Percentiles rank a stretch among this genome's conserved stretches.
Evolutionary conservation across 2,113 vertebrate genomes (phyloP).

Genomic region (Gadus macrocephalus): DNA sequence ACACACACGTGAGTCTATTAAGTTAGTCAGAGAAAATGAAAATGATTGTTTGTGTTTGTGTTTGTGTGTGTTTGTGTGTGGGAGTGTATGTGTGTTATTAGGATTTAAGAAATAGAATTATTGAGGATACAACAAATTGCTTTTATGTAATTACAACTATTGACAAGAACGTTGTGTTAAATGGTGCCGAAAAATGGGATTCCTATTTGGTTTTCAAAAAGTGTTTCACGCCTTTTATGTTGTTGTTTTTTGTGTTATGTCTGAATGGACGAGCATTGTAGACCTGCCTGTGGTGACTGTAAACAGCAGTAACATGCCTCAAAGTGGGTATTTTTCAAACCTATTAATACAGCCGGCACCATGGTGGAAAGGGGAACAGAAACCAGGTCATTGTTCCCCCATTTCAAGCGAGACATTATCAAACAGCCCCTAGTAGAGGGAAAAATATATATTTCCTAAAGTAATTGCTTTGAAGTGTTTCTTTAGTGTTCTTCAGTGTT

Average conservation of each 20-base stretch:
- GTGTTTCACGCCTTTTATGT: too few relatives aligned
- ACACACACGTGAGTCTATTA: not conserved
- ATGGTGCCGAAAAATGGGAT: too few relatives aligned
- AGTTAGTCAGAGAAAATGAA: not conserved
- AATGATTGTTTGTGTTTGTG: not conserved
- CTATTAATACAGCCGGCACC: too few relatives aligned
- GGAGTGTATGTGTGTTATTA: not conserved
- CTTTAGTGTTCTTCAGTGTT: constrained; percentile 32
- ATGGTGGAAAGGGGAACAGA: too few relatives aligned
- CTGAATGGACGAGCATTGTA: too few relatives aligned
- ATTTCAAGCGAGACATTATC: constrained; percentile 14
- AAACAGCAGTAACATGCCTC: too few relatives aligned
- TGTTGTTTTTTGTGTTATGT: too few relatives aligned
- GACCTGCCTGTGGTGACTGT: too few relatives aligned
- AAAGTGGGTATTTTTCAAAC: too few relatives aligned
- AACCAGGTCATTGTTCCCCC: constrained; percentile 10
- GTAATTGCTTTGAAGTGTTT: constrained; percentile 45
- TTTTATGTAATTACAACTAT: not conserved
- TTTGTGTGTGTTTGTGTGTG: not conserved
- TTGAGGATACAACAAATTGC: not conserved
- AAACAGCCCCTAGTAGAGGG: not conserved
- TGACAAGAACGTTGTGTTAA: too few relatives aligned
- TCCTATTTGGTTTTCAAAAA: too few relatives aligned
- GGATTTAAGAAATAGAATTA: too few relatives aligned
- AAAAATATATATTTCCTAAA: constrained; percentile 19